phyloP scores from a whole-genome alignment of 2,797 vertebrate species.

The Zenarchopterus dispar region DNA sequence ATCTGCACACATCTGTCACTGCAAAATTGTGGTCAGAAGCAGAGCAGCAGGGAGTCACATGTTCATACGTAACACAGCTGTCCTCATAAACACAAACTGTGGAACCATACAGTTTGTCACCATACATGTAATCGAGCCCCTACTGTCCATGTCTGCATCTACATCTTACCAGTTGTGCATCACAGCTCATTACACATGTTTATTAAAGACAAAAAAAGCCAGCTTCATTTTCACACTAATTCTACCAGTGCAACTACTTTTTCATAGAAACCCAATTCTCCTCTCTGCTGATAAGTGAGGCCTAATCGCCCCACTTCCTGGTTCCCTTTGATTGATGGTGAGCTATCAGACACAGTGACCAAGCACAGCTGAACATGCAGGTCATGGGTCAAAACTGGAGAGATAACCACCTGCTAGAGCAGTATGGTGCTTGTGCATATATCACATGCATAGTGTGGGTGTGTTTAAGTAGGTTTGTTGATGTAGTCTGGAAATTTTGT shows the following conservation, averaged over 20 bases:
- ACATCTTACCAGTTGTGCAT: too few relatives aligned
- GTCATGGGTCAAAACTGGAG: conserved; percentile 67
- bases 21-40: conserved; percentile 24
- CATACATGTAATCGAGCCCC: background rate
- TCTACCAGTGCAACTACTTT: background rate
- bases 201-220: too few relatives aligned
- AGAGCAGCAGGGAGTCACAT: conserved; percentile 15
- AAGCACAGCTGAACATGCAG: conserved; percentile 53
- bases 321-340: conserved; percentile 66
- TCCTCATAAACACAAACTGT: conserved; percentile 37
- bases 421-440: conserved; percentile 19
- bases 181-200: too few relatives aligned
- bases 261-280: background rate
- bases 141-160: background rate
- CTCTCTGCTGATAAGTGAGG: conserved; percentile 60
- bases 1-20: conserved; percentile 70
- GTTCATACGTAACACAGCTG: conserved; percentile 60
- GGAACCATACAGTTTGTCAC: conserved; percentile 17
- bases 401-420: conserved; percentile 78
- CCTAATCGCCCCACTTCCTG: conserved; percentile 62
- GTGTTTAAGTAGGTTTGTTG: conserved; percentile 18
- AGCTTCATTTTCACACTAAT: too few relatives aligned
- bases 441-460: conserved; percentile 37
- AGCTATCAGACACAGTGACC: conserved; percentile 51
- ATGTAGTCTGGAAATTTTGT: conserved; percentile 52